Conservation (phyloP, 2,888 invertebrate genomes). For the Amorpha juglandis region DNA sequence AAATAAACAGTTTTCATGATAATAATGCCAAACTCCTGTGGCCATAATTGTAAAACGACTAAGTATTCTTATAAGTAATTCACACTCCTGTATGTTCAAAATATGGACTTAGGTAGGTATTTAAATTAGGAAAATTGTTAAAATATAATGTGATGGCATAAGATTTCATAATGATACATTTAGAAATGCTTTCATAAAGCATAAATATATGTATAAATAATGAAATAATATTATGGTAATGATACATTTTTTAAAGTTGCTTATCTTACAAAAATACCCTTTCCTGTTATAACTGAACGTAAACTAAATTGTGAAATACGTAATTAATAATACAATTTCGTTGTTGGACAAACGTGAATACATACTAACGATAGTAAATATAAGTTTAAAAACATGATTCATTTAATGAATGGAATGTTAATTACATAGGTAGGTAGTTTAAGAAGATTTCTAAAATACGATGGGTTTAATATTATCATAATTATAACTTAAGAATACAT, state of each 20-base stretch:
- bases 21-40: not conserved
- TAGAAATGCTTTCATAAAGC: constrained; percentile 17
- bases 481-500: not conserved
- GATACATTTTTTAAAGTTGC: not conserved
- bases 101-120: not conserved
- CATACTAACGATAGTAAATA: not conserved
- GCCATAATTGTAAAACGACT: constrained; percentile 8
- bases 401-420: constrained; percentile 10
- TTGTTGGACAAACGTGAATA: constrained; percentile 3
- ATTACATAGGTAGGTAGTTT: not conserved
- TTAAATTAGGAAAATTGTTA: not conserved
- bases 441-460: not conserved
- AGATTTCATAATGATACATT: not conserved
- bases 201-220: constrained; percentile 5
- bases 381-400: not conserved
- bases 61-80: not conserved
- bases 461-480: constrained; percentile 5
- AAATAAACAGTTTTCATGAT: not conserved
- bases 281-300: not conserved
- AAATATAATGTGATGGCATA: constrained; percentile 13
- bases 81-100: not conserved
- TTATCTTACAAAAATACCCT: constrained; percentile 14
- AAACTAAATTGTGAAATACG: not conserved
- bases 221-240: not conserved
- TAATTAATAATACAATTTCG: constrained; percentile 7